phyloP scores from a whole-genome alignment of 2,888 invertebrate genomes.

The Galerucella nymphaeae region DNA sequence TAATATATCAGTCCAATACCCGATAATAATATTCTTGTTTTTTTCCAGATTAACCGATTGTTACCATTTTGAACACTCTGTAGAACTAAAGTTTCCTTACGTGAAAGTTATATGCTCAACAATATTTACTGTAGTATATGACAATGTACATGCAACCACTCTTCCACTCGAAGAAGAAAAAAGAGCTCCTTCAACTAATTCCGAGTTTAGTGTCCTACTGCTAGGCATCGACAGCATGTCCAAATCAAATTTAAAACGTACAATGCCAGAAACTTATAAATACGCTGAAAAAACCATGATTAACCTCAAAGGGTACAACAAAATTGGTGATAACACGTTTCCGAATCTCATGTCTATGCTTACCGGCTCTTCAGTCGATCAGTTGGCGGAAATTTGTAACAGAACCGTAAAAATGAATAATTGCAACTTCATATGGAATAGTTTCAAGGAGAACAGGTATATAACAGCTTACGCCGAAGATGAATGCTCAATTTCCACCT shows the following conservation, averaged over 20 bases:
- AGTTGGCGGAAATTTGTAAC: constrained; percentile 66
- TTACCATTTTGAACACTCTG: constrained; percentile 31
- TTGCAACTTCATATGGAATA: constrained; percentile 82
- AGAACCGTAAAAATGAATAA: constrained; percentile 73
- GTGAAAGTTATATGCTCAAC: constrained; percentile 37
- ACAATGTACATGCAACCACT: constrained; percentile 68
- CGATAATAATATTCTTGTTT: too few relatives aligned
- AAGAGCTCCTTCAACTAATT: constrained; percentile 62
- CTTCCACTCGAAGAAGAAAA: constrained; percentile 17
- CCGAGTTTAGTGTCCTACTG: constrained; percentile 72
- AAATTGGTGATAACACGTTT: constrained; percentile 90
- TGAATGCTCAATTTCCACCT: constrained; percentile 77
- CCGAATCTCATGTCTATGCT: constrained; percentile 89
- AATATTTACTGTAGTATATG: constrained; percentile 58
- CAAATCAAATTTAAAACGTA: constrained; percentile 77
- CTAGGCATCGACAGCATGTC: constrained; percentile 90
- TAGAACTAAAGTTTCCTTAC: constrained; percentile 30
- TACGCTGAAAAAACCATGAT: constrained; percentile 71
- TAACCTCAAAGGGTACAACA: constrained; percentile 63
- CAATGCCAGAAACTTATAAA: constrained; percentile 78
- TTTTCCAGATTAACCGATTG: constrained; percentile 37
- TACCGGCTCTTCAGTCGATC: constrained; percentile 70
- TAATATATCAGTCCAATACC: too few relatives aligned
- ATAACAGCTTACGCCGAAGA: constrained; percentile 86
- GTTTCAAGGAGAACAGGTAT: constrained; percentile 77